Base-by-base conservation (phyloP, 2,797 vertebrate genomes). In the Rhinophrynus dorsalis region DNA sequence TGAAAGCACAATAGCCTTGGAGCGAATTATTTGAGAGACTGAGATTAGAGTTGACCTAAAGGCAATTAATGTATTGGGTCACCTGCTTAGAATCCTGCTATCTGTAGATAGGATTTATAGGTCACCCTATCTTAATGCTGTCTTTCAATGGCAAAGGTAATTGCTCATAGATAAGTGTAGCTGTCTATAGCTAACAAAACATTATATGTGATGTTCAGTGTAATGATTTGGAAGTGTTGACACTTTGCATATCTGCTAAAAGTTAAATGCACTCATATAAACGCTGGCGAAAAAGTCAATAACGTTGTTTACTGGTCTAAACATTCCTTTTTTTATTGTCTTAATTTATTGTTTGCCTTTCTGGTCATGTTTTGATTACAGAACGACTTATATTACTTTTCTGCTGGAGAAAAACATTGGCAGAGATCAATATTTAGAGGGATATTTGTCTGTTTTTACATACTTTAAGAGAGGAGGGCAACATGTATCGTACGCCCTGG, bases 51-150 rank as follows among this genome's bases (percentile, higher is more conserved):
- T 7, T 63, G 17, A 54, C 44, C 55, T 40, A 24, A 71, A 58
- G 44, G 10, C 0, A 67, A 30, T 67, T 65, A 71, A 61, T 77
- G 61, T 56, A 18, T 5, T 59, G 1, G 33, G 44, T 60, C 21
- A 2, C 24, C 30, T 20, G 13, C 2, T 29, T 57, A 17, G 0
- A 60, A 26, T 58, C 62, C 11, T 23, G 7, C 27, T 64, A 32
- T 18, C 6, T n/a, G 11, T 55, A 58, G 65, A 27, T 21, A 4
- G 15, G 8, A 15, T 21, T 33, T 47, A 15, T 61, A 33, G 40
- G 42, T 47, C 1, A 45, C 13, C 5, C 32, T 18, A 23, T 17
- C 3, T 26, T 42, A 17, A 8, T 20, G 10, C 12, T 55, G 44
- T 29, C 15, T 55, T 74, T 66, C 12, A 29, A 48, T 3, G 37